Conservation (phyloP, 2,888 invertebrate species). For the Cataglyphis cursor region DNA sequence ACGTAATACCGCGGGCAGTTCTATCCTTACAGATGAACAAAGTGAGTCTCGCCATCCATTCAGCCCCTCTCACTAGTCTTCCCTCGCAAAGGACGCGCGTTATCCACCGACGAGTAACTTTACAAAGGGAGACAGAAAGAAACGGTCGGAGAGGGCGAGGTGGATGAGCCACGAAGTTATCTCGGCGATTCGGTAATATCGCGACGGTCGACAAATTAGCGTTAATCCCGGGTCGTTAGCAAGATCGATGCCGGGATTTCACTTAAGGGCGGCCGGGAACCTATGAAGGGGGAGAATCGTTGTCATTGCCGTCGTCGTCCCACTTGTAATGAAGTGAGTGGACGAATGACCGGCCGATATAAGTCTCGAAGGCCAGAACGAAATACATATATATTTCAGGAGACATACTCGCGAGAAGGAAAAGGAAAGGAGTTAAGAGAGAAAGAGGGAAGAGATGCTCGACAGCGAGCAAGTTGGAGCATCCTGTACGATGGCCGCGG, state of each 20-base stretch:
- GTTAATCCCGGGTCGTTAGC: constrained; percentile 85
- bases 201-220: constrained; percentile 84
- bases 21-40: constrained; percentile 40
- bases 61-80: background rate
- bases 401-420: constrained; percentile 32
- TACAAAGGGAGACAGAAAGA: constrained; percentile 48
- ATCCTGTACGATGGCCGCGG: constrained; percentile 76
- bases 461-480: constrained; percentile 46
- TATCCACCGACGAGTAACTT: constrained; percentile 37
- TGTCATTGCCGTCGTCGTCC: constrained; percentile 56
- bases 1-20: constrained; percentile 39
- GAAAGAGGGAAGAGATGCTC: background rate
- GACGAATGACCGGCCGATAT: constrained; percentile 75
- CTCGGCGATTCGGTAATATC: constrained; percentile 84
- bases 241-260: constrained; percentile 85
- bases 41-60: constrained; percentile 42
- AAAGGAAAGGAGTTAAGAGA: constrained; percentile 22
- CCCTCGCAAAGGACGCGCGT: constrained; percentile 35
- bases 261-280: constrained; percentile 78
- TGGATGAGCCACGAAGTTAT: constrained; percentile 75
- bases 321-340: constrained; percentile 84
- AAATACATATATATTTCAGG: constrained; percentile 39
- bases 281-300: constrained; percentile 51
- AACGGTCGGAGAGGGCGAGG: constrained; percentile 10
- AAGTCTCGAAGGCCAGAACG: constrained; percentile 48